Conservation (phyloP, 2,888 invertebrate species). For the Drosophila mimica region DNA sequence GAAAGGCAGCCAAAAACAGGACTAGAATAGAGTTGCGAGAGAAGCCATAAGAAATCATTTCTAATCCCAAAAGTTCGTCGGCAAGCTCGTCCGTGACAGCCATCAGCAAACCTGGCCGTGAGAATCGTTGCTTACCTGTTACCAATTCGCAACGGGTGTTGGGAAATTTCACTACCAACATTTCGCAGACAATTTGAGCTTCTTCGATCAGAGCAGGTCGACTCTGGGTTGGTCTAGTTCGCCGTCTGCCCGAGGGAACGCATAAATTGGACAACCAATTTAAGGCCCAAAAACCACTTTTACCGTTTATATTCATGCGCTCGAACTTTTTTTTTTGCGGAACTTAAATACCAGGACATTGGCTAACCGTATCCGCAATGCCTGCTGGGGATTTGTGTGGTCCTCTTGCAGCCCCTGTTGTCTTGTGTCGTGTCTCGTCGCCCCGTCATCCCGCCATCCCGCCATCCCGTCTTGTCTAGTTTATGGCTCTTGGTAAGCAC, state of each 20-base stretch:
- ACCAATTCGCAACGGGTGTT: conserved; percentile 40
- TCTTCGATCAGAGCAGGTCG: conserved; percentile 1
- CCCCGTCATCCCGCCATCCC: not conserved
- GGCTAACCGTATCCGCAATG: conserved; percentile 32
- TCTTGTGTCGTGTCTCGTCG: conserved; percentile 14
- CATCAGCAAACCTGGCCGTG: conserved; percentile 62
- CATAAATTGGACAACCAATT: conserved; percentile 81
- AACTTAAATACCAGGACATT: conserved; percentile 66
- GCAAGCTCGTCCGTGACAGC: conserved; percentile 53
- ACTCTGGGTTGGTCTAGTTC: conserved; percentile 1
- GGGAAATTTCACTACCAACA: conserved; percentile 47
- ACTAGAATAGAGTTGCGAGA: conserved; percentile 18
- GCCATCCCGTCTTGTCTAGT: conserved; percentile 37
- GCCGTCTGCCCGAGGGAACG: conserved; percentile 51
- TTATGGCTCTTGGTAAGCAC: conserved; percentile 75
- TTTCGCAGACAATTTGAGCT: conserved; percentile 25
- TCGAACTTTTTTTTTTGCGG: conserved; percentile 48
- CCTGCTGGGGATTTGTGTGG: conserved; percentile 50
- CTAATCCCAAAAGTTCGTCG: conserved; percentile 76
- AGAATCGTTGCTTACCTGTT: conserved; percentile 67
- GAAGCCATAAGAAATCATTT: conserved; percentile 76
- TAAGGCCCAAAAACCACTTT: conserved; percentile 80
- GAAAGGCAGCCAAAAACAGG: conserved; percentile 40
- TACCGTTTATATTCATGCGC: conserved; percentile 74
- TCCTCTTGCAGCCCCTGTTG: conserved; percentile 7